Evolutionary conservation across 2,888 invertebrate species (phyloP).

Genomic region (Spodoptera picta): DNA sequence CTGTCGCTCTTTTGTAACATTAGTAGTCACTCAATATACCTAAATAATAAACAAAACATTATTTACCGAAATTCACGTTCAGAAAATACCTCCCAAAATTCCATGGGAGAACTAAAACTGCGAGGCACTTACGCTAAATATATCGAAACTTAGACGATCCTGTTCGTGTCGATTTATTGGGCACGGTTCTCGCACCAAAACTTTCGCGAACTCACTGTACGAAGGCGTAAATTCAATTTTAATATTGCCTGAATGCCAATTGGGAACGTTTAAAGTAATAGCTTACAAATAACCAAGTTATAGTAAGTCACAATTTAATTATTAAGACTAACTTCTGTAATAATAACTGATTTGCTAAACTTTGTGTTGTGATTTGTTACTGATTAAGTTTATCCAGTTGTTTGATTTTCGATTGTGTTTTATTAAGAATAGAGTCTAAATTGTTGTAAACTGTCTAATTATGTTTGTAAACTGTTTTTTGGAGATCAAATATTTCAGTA

Average conservation of each 20-base stretch:
- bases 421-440: too few species aligned
- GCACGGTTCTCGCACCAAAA: constrained; percentile 53
- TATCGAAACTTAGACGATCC: constrained; percentile 69
- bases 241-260: constrained; percentile 59
- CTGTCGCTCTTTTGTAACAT: too few species aligned
- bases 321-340: constrained; percentile 27
- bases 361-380: constrained; percentile 24
- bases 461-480: too few species aligned
- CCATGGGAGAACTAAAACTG: constrained; percentile 46
- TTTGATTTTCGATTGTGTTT: too few species aligned
- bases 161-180: constrained; percentile 68
- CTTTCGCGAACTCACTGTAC: constrained; percentile 48
- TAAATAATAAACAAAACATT: too few species aligned
- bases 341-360: constrained; percentile 19
- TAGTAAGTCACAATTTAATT: constrained; percentile 45
- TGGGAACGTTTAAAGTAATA: constrained; percentile 55
- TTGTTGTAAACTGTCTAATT: too few species aligned
- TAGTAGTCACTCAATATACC: too few species aligned
- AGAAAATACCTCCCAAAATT: constrained; percentile 35
- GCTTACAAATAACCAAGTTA: constrained; percentile 54
- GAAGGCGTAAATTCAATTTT: constrained; percentile 65
- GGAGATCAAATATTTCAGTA: too few species aligned
- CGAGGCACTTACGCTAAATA: constrained; percentile 60
- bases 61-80: not conserved
- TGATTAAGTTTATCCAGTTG: not conserved